phyloP scores from a whole-genome alignment of 2,797 vertebrate species.

The Tympanoctomys barrerae region DNA sequence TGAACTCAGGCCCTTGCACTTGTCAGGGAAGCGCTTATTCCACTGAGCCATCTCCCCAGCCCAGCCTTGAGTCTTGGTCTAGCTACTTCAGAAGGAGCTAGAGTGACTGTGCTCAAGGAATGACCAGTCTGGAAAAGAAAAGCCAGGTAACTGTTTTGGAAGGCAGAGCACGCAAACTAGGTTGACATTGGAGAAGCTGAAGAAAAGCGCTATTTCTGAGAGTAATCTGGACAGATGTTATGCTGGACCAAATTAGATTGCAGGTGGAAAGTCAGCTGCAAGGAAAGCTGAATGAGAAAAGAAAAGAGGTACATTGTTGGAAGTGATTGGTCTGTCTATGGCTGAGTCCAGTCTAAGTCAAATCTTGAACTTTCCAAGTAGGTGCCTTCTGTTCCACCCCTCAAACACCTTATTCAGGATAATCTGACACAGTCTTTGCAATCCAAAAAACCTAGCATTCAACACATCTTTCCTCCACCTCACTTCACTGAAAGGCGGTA shows the following conservation, averaged over 20 bases:
- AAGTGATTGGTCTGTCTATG: neutral
- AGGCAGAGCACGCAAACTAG: neutral
- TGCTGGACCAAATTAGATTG: neutral
- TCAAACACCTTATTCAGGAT: neutral
- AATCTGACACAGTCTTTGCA: neutral
- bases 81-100: neutral
- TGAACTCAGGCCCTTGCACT: too few species aligned
- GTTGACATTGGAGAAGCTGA: neutral
- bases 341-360: neutral
- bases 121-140: neutral
- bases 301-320: neutral
- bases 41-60: too few species aligned
- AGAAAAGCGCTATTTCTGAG: neutral
- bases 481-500: neutral
- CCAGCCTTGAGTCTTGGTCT: neutral
- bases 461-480: neutral
- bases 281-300: neutral
- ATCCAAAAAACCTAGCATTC: neutral
- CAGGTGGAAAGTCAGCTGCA: neutral
- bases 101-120: neutral
- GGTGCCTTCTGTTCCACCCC: fast-evolving
- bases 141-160: neutral
- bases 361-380: neutral
- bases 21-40: too few species aligned
- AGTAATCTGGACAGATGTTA: neutral